Conservation (phyloP, 2,113 vertebrate species). For the Calonectris borealis region DNA sequence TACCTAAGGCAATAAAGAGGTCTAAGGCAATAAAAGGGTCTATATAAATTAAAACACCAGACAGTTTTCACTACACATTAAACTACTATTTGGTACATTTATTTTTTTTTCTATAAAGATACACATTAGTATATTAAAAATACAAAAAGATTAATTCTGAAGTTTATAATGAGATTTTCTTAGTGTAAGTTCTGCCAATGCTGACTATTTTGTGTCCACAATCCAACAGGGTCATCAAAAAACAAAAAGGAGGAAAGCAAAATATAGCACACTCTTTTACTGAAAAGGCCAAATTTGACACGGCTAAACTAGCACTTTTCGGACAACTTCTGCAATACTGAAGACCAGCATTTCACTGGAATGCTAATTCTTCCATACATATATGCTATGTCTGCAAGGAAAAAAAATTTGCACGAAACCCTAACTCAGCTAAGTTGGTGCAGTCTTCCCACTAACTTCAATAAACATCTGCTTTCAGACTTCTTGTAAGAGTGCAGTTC, state of each 20-base stretch:
- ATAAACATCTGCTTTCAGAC: not conserved
- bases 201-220: not conserved
- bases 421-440: not conserved
- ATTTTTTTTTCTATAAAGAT: not conserved
- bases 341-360: not conserved
- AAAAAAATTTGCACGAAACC: not conserved
- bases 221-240: not conserved
- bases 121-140: not conserved
- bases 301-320: not conserved
- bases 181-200: not conserved
- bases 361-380: not conserved
- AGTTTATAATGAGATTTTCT: not conserved
- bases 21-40: constrained; percentile 39
- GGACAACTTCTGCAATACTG: not conserved
- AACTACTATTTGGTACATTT: not conserved
- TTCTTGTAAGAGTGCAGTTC: not conserved
- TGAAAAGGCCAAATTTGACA: not conserved
- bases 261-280: not conserved
- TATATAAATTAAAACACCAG: constrained; percentile 37
- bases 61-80: constrained; percentile 35
- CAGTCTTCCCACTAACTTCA: not conserved
- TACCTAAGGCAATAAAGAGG: constrained; percentile 50
- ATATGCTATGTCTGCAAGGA: not conserved
- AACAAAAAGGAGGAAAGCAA: not conserved
- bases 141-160: not conserved